Percentiles rank a stretch among this genome's conserved stretches.
These are phyloP conservation scores for Cecropterus lyciades DNA, from an alignment of 1,140 invertebrate species.

Conservation along the genomic window DNA sequence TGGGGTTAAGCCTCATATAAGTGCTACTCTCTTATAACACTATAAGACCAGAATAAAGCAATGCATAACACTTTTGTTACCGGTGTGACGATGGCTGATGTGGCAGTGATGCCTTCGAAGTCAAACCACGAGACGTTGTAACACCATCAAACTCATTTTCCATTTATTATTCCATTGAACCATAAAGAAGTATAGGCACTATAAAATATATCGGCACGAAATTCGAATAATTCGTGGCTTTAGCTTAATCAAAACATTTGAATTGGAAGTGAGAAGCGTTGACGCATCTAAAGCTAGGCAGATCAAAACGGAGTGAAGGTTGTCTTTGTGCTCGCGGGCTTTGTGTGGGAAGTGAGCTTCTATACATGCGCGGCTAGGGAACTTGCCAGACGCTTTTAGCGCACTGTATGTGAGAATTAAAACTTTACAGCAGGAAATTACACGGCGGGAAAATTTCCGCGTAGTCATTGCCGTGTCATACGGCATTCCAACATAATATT, in stretches of 20 bases:
- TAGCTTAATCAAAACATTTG: conserved; percentile 1
- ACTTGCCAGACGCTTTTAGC: conserved; percentile 29
- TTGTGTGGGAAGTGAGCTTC: conserved; percentile 17
- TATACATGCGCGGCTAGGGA: conserved; percentile 18
- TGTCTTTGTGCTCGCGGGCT: conserved; percentile 17
- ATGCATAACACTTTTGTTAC: too few species aligned
- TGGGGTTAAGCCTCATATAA: too few species aligned
- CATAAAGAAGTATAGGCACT: too few species aligned
- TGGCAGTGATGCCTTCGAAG: too few species aligned
- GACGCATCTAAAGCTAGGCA: conserved; percentile 14
- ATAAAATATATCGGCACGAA: too few species aligned
- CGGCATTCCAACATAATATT: conserved; percentile 20
- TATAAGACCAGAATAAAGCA: too few species aligned
- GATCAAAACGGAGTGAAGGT: conserved; percentile 9
- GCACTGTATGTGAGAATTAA: conserved; percentile 30
- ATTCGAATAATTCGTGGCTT: background rate
- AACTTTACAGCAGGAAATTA: conserved; percentile 32
- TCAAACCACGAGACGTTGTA: too few species aligned
- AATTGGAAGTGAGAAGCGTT: background rate
- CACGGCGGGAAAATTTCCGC: conserved; percentile 22
- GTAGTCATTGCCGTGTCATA: conserved; percentile 21
- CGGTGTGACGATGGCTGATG: too few species aligned
- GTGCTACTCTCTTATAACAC: too few species aligned
- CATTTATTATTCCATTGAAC: too few species aligned
- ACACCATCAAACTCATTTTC: too few species aligned